Conservation (phyloP, 2,113 vertebrate genomes). For the Haliaeetus leucogaster region DNA sequence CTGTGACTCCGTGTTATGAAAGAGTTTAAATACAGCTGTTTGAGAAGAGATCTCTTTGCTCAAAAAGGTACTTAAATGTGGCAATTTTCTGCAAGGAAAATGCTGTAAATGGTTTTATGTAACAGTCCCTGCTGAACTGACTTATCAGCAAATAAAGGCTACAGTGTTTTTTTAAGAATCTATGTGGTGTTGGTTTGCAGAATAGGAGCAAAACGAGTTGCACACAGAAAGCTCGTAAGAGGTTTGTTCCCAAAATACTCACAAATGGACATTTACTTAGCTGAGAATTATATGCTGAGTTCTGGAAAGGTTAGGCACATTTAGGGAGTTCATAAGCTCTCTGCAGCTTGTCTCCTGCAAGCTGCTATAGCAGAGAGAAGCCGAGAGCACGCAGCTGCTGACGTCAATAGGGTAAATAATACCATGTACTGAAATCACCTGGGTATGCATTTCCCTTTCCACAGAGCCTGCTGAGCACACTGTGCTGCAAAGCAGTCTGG, state of each 20-base stretch:
- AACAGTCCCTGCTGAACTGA: conserved; percentile 40
- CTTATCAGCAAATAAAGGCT: conserved; percentile 49
- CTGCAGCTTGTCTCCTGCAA: conserved; percentile 28
- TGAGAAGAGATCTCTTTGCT: conserved; percentile 43
- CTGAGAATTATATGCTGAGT: neutral
- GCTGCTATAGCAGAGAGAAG: neutral
- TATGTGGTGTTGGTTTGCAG: neutral
- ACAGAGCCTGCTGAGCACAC: neutral
- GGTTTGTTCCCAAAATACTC: neutral
- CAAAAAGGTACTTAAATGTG: neutral
- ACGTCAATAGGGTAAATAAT: conserved; percentile 61
- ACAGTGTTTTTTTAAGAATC: conserved; percentile 37
- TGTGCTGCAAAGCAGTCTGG: neutral
- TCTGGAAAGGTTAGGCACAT: neutral
- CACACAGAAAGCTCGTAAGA: neutral
- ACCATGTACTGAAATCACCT: neutral
- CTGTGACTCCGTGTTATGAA: conserved; percentile 8
- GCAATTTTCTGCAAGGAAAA: conserved; percentile 58
- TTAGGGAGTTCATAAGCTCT: neutral
- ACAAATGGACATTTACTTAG: neutral
- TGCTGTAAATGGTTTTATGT: conserved; percentile 13
- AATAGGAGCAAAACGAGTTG: neutral
- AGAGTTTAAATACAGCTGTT: conserved; percentile 7
- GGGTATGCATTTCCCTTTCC: neutral
- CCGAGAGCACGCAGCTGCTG: conserved; percentile 44